Evolutionary conservation across 2,113 vertebrate species (phyloP).

Genomic region (Camelus bactrianus): DNA sequence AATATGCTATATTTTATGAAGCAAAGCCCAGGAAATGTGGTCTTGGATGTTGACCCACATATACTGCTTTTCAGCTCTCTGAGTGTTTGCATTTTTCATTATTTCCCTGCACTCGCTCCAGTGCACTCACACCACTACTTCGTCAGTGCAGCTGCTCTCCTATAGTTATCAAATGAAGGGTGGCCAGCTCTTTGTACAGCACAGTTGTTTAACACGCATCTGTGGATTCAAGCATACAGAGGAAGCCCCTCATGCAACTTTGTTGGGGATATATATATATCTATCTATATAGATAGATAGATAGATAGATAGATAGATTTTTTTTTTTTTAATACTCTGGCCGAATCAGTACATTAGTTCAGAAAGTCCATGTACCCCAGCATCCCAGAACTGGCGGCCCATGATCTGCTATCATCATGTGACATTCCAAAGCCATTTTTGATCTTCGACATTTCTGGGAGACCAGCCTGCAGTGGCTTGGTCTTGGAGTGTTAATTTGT

Average conservation of each 20-base stretch:
- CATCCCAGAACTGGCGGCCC: background rate
- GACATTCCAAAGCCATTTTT: background rate
- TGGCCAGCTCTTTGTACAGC: background rate
- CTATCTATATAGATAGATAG: too few species aligned
- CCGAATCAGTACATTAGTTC: background rate
- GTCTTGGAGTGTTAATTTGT: background rate
- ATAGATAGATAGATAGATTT: too few species aligned
- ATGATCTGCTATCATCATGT: background rate
- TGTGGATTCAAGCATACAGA: background rate
- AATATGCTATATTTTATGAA: conserved; percentile 31
- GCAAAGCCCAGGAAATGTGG: background rate
- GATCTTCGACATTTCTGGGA: background rate
- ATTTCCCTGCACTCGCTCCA: background rate
- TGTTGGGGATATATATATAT: background rate
- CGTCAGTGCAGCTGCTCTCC: background rate
- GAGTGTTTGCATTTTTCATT: background rate
- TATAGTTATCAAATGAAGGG: background rate
- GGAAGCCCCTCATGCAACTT: background rate
- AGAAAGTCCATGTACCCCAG: background rate
- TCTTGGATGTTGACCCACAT: background rate
- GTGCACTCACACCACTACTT: background rate
- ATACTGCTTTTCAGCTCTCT: background rate
- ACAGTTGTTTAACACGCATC: background rate
- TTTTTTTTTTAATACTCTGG: background rate
- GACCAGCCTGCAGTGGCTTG: background rate